Conservation (phyloP, 1,140 invertebrate genomes). For the Tetragnatha versicolor region DNA sequence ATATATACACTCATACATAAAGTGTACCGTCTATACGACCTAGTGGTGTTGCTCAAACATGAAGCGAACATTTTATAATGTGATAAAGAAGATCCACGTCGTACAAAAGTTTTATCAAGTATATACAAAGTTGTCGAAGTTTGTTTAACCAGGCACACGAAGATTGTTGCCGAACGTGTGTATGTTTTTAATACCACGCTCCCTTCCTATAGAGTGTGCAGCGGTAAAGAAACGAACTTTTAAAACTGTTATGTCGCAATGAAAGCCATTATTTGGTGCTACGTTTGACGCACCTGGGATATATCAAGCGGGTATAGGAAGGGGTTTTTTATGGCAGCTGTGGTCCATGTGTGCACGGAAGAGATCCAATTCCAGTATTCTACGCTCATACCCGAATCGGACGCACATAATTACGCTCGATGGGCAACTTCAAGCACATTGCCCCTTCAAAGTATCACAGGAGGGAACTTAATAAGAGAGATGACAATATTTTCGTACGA, state of each 20-base stretch:
- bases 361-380: slow-evolving; percentile 33
- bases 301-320: slow-evolving; percentile 53
- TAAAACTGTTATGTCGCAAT: slow-evolving; percentile 18
- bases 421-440: slow-evolving; percentile 7
- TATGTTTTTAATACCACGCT: slow-evolving; percentile 53
- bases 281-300: slow-evolving; percentile 44
- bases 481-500: slow-evolving; percentile 29
- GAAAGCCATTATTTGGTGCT: slow-evolving; percentile 45
- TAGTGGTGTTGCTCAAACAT: slow-evolving; percentile 54
- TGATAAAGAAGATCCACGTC: slow-evolving; percentile 45
- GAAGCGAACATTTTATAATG: slow-evolving; percentile 54
- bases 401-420: slow-evolving; percentile 41
- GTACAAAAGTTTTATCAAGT: slow-evolving; percentile 55
- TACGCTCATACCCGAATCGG: neutral
- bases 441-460: slow-evolving; percentile 49
- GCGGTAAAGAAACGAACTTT: slow-evolving; percentile 2
- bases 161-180: slow-evolving; percentile 45
- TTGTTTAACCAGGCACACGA: slow-evolving; percentile 51
- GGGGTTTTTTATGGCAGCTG: slow-evolving; percentile 50
- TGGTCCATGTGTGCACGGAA: slow-evolving; percentile 29
- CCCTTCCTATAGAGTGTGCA: slow-evolving; percentile 44
- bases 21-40: slow-evolving; percentile 55
- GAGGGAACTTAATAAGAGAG: neutral
- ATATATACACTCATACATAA: slow-evolving; percentile 41
- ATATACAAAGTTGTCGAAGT: slow-evolving; percentile 53